Percentiles rank a stretch among this genome's conserved stretches.
Conservation (phyloP, 2,888 invertebrate genomes). For the Parnassius apollo region DNA sequence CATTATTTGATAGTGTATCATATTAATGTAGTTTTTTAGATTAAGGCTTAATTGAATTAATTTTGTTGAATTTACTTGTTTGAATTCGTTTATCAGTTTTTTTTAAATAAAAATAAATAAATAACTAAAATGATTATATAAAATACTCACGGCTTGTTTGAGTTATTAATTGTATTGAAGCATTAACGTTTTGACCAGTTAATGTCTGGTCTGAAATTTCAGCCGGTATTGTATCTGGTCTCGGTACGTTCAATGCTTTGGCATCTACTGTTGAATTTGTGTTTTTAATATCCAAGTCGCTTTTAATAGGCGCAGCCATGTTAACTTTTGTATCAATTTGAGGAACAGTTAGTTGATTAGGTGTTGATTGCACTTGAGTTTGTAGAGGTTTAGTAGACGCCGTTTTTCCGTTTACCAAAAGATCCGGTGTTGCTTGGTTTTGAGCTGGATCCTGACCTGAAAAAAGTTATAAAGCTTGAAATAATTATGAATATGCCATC, state of each 20-base stretch:
- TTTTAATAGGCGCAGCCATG: conserved; percentile 3
- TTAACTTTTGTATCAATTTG: conserved; percentile 9
- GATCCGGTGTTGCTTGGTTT: conserved; percentile 63
- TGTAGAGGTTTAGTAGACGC: conserved; percentile 16
- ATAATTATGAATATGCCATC: too few species aligned
- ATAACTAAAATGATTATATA: too few species aligned
- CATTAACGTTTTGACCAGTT: not conserved
- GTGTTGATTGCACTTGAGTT: conserved; percentile 27
- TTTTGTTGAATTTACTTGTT: not conserved
- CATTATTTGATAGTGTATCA: too few species aligned
- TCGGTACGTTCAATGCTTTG: conserved; percentile 6
- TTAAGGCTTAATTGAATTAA: not conserved
- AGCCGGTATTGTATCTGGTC: not conserved
- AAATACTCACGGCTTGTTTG: conserved; percentile 8
- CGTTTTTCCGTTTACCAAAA: conserved; percentile 59
- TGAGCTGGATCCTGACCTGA: conserved; percentile 42
- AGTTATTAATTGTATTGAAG: not conserved
- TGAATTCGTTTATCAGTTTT: not conserved
- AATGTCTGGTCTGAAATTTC: not conserved
- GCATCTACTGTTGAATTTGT: not conserved
- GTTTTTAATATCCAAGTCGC: conserved; percentile 14
- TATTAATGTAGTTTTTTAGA: too few species aligned
- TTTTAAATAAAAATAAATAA: not conserved
- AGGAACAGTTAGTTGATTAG: conserved; percentile 38
- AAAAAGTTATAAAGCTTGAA: not conserved